A percentile compares a stretch with the other conserved stretches of the same genome.
These are phyloP conservation scores for Copidosoma aretas DNA, from an alignment of 2,888 invertebrate species.

Conservation along the genomic window DNA sequence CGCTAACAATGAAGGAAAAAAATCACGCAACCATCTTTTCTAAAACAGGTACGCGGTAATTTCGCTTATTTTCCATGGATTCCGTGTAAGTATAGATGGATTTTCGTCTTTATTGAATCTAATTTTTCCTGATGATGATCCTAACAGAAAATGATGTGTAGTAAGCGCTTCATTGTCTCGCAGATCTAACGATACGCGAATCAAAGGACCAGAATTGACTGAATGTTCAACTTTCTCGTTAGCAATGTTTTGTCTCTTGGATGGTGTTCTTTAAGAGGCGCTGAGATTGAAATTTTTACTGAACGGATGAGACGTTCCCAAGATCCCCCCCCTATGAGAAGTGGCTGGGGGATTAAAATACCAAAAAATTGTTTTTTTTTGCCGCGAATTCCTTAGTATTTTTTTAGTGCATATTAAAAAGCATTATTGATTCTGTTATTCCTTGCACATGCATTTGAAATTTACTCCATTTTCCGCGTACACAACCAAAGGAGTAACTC, in stretches of 20 bases:
- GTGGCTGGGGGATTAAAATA: background rate
- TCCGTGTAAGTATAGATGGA: background rate
- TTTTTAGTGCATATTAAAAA: background rate
- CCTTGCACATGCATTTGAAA: background rate
- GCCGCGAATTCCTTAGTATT: background rate
- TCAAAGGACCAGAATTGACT: slow-evolving; percentile 20
- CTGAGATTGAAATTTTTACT: background rate
- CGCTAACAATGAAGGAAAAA: slow-evolving; percentile 29
- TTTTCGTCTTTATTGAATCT: slow-evolving; percentile 11
- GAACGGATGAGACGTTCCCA: background rate
- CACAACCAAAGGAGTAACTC: background rate
- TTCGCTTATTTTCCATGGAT: slow-evolving; percentile 36
- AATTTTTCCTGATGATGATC: slow-evolving; percentile 31
- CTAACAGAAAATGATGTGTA: slow-evolving; percentile 40
- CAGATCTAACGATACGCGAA: slow-evolving; percentile 30
- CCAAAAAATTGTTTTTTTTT: background rate
- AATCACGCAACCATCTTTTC: slow-evolving; percentile 40
- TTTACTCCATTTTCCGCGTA: background rate
- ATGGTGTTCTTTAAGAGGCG: background rate
- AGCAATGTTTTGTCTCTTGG: background rate
- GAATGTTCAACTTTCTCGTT: background rate
- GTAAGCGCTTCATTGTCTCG: slow-evolving; percentile 29
- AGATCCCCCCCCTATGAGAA: slow-evolving; percentile 8
- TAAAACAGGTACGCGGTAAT: slow-evolving; percentile 36
- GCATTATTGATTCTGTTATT: background rate